Evolutionary conservation across 2,888 invertebrate species (phyloP).

Genomic region (Scotopteryx bipunctaria): DNA sequence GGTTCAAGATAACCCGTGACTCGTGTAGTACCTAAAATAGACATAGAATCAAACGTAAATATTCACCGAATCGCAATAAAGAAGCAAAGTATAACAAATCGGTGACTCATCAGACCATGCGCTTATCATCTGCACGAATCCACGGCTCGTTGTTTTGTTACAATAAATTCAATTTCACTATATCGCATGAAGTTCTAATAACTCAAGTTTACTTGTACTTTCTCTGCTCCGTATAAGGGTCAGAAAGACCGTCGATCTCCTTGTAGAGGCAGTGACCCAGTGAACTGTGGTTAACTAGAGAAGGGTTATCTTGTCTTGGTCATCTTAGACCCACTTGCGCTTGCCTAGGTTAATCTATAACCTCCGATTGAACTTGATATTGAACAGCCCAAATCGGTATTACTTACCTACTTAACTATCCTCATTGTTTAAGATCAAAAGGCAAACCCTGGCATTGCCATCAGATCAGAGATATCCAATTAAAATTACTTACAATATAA

Average conservation of each 20-base stretch:
- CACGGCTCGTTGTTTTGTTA: conserved; percentile 28
- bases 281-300: conserved; percentile 62
- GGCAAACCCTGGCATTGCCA: too few relatives aligned
- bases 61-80: too few relatives aligned
- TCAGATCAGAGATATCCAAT: too few relatives aligned
- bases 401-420: too few relatives aligned
- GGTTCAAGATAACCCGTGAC: too few relatives aligned
- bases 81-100: not conserved
- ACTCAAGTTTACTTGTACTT: conserved; percentile 55
- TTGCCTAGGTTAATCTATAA: conserved; percentile 22
- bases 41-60: too few relatives aligned
- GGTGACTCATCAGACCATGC: conserved; percentile 19
- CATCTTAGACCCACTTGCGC: conserved; percentile 46
- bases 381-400: too few relatives aligned
- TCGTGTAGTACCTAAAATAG: too few relatives aligned
- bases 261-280: conserved; percentile 62
- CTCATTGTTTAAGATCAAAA: too few relatives aligned
- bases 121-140: conserved; percentile 23
- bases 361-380: not conserved
- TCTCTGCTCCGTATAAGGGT: conserved; percentile 63
- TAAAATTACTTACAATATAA: too few relatives aligned
- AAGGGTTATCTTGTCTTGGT: conserved; percentile 60
- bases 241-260: conserved; percentile 56
- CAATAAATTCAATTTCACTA: conserved; percentile 36
- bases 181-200: conserved; percentile 42